Base-by-base conservation (phyloP, 2,797 vertebrate species). In the Ptychadena robeensis region DNA sequence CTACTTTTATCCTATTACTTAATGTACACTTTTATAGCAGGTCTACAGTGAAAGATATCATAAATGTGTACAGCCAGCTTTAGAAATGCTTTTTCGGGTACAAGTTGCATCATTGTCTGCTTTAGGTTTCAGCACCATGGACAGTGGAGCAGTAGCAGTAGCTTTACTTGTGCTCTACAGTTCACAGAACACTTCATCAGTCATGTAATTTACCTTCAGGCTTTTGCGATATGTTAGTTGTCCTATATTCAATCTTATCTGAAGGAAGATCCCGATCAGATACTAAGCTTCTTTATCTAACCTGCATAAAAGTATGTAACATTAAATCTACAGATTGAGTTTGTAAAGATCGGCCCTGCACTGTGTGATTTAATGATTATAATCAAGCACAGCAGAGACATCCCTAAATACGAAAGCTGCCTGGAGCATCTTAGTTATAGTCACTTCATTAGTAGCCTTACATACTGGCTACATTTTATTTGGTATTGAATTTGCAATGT, bases 351-450 rank as follows among this genome's bases (percentile, higher is more conserved):
- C 2, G 44, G 44, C 44, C 15, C 18, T 6, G 44, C 44, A 53
- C 44, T 53, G 44, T 53, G 44, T n/a, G 44, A 53, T 53, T 53
- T 53, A 73, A 73, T 73, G 72, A 59, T 73, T 73, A 61, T 61
- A 73, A 61, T 35, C 27, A 57, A 35, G 72, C 48, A 27, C 31
- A 61, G 72, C 27, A 35, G 53, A 40, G 31, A 57, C 10, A 35
- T 73, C 53, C 72, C 53, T 27, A 32, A 53, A 73, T 53, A 73
- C 35, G 15, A 18, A 59, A 35, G 48, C 35, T 61, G 72, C 72
- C 72, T 27, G 10, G 11, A 34, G 72, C 72, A 73, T 59, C 14
- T 25, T 61, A 27, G 32, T 34, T 61, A n/a, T 35, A 61, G 22
- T 57, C 35, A 34, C 32, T 61, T 73, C 53, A 61, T 57, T 25